Conservation (phyloP, 2,888 invertebrate species). For the Sminthurinus aureus region DNA sequence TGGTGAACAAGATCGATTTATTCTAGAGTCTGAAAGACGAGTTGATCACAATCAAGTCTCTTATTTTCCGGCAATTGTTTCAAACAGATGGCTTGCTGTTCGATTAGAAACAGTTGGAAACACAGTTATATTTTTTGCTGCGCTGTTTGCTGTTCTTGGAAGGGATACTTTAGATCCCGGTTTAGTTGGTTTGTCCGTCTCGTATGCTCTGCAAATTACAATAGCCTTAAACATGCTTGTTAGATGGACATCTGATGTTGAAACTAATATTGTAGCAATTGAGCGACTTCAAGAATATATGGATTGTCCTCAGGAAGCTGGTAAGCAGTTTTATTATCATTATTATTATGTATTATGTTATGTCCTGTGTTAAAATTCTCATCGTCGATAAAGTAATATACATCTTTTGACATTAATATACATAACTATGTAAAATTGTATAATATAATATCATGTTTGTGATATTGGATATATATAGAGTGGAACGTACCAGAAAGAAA, state of each 20-base stretch:
- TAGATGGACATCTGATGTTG: slow-evolving; percentile 94
- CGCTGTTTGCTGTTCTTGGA: slow-evolving; percentile 68
- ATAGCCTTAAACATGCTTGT: slow-evolving; percentile 97
- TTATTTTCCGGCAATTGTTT: slow-evolving; percentile 59
- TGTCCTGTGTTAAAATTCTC: too few species aligned
- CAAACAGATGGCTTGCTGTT: slow-evolving; percentile 64
- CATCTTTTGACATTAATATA: too few species aligned
- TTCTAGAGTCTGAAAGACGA: slow-evolving; percentile 64
- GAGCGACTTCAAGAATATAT: slow-evolving; percentile 97
- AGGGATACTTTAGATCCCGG: slow-evolving; percentile 62
- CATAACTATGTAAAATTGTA: too few species aligned
- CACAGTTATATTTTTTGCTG: slow-evolving; percentile 68
- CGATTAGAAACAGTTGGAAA: slow-evolving; percentile 68
- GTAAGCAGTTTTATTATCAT: too few species aligned
- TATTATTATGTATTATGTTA: too few species aligned
- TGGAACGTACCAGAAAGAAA: slow-evolving; percentile 74
- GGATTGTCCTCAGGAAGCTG: slow-evolving; percentile 83
- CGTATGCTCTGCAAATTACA: slow-evolving; percentile 87
- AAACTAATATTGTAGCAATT: slow-evolving; percentile 96
- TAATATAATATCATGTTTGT: too few species aligned
- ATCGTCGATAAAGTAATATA: too few species aligned
- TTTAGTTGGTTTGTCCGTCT: slow-evolving; percentile 81
- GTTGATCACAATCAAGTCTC: slow-evolving; percentile 65
- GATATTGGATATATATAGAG: too few species aligned
- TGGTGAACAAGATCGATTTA: slow-evolving; percentile 61